Base-by-base conservation (phyloP, 2,113 vertebrate genomes). In the Galbula dea region DNA sequence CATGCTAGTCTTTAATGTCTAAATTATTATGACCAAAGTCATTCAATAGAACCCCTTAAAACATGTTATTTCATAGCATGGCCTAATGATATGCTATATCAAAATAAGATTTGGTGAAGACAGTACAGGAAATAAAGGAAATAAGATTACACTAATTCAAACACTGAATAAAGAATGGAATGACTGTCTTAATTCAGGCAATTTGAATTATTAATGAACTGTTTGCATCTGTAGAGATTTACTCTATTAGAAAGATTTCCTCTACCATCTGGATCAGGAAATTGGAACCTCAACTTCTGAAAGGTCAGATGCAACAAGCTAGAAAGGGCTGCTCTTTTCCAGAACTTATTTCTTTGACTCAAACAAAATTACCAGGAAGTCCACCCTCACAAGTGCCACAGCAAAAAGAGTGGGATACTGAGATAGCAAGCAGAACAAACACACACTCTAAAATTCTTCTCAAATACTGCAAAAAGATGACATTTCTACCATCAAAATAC, bases 131-230 rank as follows among this genome's bases (percentile, higher is more conserved):
- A 97, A 96, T 69, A 96, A 95, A 90, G 95, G 94, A 97, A 97
- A 97, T 97, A 83, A 92, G 86, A 97, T 95, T 96, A 97, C 30
- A 77, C 93, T 97, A 95, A 96, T 96, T 97, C 90, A 94, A 88
- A 96, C 95, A 95, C 93, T 77, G 90, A 90, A 96, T 95, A 97
- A 97, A 80, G 78, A 97, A 97, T 97, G 91, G 96, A 88, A 96
- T 82, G 83, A 90, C 93, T 91, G 62, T 87, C 94, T 92, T 96
- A 97, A 97, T 96, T 96, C 82, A 93, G 82, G 48, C 95, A 96
- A 96, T 95, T 96, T 95, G 94, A 94, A 97, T 96, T 97, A 97
- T 97, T 97, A 97, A 97, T 93, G 83, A 97, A 88, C 83, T 79
- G 58, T 87, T 93, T 94, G 78, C 93, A 74, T 93, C 91, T 96